Percentiles rank a stretch among this genome's conserved stretches.
These are phyloP conservation scores for Bactericera cockerelli DNA, from an alignment of 1,140 invertebrate species.

Conservation along the genomic window DNA sequence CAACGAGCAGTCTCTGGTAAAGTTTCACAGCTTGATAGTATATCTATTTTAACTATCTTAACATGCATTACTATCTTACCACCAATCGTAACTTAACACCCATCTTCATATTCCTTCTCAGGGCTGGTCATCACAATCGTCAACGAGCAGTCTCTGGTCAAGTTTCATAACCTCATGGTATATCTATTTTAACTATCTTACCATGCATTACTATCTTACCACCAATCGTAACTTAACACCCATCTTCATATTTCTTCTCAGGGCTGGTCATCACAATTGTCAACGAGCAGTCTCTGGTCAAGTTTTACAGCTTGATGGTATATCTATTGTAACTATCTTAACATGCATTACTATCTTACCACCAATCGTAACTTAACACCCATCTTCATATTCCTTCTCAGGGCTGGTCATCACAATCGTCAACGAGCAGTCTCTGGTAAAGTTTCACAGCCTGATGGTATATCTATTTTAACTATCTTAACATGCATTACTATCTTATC, in stretches of 20 bases:
- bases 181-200: too few species aligned
- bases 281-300: background rate
- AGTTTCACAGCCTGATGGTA: background rate
- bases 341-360: too few species aligned
- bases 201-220: too few species aligned
- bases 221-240: too few species aligned
- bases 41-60: too few species aligned
- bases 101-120: background rate
- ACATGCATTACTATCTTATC: too few species aligned
- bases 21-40: background rate
- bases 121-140: conserved; percentile 3
- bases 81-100: too few species aligned
- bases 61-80: too few species aligned
- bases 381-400: background rate
- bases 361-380: too few species aligned
- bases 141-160: background rate
- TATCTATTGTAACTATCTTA: too few species aligned
- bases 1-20: background rate
- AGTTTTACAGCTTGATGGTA: background rate
- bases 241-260: background rate
- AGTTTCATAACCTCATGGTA: background rate
- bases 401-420: background rate
- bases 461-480: too few species aligned
- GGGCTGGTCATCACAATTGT: conserved; percentile 4
- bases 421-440: background rate